Evolutionary conservation across 2,888 invertebrate species (phyloP), one percentile per base, ranked within the genome.

Genomic region (Pachycephus smyrnensis): DNA sequence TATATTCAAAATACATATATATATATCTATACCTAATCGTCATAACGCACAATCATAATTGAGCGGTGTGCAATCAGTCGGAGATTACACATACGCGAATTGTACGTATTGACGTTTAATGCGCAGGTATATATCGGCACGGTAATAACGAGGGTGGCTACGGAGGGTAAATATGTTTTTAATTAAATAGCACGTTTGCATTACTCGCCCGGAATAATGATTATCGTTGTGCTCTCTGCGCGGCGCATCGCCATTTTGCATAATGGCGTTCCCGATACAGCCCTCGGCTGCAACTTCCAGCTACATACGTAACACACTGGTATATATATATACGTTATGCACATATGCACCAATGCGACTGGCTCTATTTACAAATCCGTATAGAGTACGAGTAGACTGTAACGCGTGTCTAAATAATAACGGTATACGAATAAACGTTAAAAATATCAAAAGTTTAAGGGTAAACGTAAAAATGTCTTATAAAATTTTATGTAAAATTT

Each of bases 151-250:
- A 55, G 55, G 55, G 55, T 55, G 76, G 77, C 75, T 68, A 75
- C 32, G 68, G 73, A 78, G 35, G 12, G 78, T 75, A 81, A 84
- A 83, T 82, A 82, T 82, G 79, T 81, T 85, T 85, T 83, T 82
- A 82, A 85, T 85, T 80, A 84, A 85, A 80, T 80, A 80, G 82
- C 81, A 75, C 77, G 77, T 69, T 81, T 80, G 80, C 78, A 77
- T 80, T 81, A 75, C 76, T 79, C 78, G 76, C 36, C 74, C 75
- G 33, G 79, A 80, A 78, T 81, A 79, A 80, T 73, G 68, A 31
- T 33, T 69, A 69, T 69, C 12, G 30, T 68, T 76, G 68, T 32
- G 30, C 23, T n/a, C 15, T 12, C 40, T 15, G 35, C 23, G 55
- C 55, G 23, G 23, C 55, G 55, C 15, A 76, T 68, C 31, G 69